Evolutionary conservation across 2,797 vertebrate genomes (phyloP).

Genomic region (Sphenopsis melanotis): DNA sequence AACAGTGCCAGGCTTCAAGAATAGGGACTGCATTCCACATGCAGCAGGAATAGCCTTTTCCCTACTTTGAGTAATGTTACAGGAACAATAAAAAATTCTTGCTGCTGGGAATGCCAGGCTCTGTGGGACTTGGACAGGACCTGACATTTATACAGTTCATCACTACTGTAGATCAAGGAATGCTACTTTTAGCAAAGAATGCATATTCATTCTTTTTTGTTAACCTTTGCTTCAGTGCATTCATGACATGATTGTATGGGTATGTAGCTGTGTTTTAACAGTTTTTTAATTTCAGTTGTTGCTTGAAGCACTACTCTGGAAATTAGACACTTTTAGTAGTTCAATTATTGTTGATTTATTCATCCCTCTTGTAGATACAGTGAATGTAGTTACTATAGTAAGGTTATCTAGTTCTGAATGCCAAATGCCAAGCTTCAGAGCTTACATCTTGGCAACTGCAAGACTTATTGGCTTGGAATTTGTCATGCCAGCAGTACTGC

Average conservation of each 20-base stretch:
- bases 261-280: conserved; percentile 63
- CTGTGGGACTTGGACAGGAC: neutral
- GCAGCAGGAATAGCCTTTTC: neutral
- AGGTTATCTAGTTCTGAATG: conserved; percentile 58
- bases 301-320: conserved; percentile 65
- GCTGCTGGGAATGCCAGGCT: neutral
- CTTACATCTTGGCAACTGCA: conserved; percentile 43
- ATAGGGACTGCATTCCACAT: neutral
- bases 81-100: conserved; percentile 8
- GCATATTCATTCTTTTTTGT: conserved; percentile 50
- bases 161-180: conserved; percentile 17
- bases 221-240: conserved; percentile 69
- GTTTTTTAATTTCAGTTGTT: conserved; percentile 71
- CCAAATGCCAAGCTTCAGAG: conserved; percentile 44
- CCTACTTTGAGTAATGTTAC: conserved; percentile 8
- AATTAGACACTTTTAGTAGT: conserved; percentile 71
- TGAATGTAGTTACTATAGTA: conserved; percentile 53
- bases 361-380: conserved; percentile 50
- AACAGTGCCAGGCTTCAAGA: neutral
- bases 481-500: conserved; percentile 30
- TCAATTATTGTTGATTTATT: conserved; percentile 72
- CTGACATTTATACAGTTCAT: conserved; percentile 40
- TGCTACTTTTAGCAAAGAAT: neutral
- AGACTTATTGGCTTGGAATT: conserved; percentile 51
- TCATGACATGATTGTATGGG: conserved; percentile 57